Conservation (phyloP, 2,888 invertebrate genomes). For the Rotaria macrura region DNA sequence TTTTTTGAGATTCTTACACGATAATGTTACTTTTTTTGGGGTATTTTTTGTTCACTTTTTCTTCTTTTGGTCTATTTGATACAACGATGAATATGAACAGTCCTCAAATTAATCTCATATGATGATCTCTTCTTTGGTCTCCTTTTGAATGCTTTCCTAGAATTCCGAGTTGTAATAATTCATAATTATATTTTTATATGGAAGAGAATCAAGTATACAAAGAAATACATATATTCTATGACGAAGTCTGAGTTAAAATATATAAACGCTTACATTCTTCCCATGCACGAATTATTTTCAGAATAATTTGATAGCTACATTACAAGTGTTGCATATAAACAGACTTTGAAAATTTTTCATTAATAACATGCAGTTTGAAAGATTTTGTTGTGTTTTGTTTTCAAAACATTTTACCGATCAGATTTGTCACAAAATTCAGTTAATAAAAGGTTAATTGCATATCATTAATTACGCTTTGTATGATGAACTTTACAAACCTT, state of each 20-base stretch:
- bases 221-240: conserved; percentile 50
- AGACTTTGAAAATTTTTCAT: conserved; percentile 56
- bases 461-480: conserved; percentile 59
- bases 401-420: conserved; percentile 51
- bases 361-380: conserved; percentile 41
- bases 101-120: too few species aligned
- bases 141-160: too few species aligned
- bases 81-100: too few species aligned
- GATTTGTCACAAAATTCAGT: conserved; percentile 56
- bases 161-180: too few species aligned
- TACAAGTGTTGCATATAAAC: conserved; percentile 61
- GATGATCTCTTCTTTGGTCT: not conserved
- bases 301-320: conserved; percentile 61
- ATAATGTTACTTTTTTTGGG: too few species aligned
- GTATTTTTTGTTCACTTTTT: too few species aligned
- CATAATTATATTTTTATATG: too few species aligned
- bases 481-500: conserved; percentile 60
- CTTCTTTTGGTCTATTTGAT: too few species aligned
- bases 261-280: conserved; percentile 61
- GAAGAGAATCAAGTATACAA: too few species aligned
- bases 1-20: too few species aligned
- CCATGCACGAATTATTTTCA: conserved; percentile 63
- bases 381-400: not conserved
- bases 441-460: conserved; percentile 54
- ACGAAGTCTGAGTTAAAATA: conserved; percentile 62